phyloP scores from a whole-genome alignment of 2,888 invertebrate species.

The Maniola hyperantus region DNA sequence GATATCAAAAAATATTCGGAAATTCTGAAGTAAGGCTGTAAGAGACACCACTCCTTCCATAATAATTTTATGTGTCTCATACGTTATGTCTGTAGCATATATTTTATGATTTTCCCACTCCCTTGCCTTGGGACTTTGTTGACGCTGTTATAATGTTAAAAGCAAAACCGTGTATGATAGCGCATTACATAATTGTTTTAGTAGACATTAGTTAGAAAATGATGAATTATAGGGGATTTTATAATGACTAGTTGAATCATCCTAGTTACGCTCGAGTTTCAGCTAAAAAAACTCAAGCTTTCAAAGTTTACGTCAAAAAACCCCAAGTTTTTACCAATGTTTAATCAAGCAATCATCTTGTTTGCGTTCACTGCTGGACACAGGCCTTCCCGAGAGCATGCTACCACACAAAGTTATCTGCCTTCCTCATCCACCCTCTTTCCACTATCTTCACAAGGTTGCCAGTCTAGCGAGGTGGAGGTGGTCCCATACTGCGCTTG shows the following conservation, averaged over 20 bases:
- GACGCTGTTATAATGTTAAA: slow-evolving; percentile 5
- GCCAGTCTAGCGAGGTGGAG: too few species aligned
- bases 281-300: too few species aligned
- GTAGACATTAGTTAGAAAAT: slow-evolving; percentile 11
- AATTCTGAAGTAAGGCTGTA: slow-evolving; percentile 32
- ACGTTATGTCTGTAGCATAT: slow-evolving; percentile 21
- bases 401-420: too few species aligned
- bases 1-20: slow-evolving; percentile 9
- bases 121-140: neutral
- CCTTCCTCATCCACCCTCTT: too few species aligned
- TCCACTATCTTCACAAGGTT: too few species aligned
- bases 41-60: slow-evolving; percentile 31
- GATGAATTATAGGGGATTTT: neutral
- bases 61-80: slow-evolving; percentile 37
- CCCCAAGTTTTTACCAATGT: too few species aligned
- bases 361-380: too few species aligned
- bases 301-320: too few species aligned
- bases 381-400: too few species aligned
- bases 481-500: too few species aligned
- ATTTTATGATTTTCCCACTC: slow-evolving; percentile 13
- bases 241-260: neutral
- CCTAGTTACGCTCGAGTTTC: too few species aligned
- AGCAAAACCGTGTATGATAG: slow-evolving; percentile 12
- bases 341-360: too few species aligned
- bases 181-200: slow-evolving; percentile 10